phyloP scores from a whole-genome alignment of 2,888 invertebrate genomes.

The Drosophila austrosaltans region DNA sequence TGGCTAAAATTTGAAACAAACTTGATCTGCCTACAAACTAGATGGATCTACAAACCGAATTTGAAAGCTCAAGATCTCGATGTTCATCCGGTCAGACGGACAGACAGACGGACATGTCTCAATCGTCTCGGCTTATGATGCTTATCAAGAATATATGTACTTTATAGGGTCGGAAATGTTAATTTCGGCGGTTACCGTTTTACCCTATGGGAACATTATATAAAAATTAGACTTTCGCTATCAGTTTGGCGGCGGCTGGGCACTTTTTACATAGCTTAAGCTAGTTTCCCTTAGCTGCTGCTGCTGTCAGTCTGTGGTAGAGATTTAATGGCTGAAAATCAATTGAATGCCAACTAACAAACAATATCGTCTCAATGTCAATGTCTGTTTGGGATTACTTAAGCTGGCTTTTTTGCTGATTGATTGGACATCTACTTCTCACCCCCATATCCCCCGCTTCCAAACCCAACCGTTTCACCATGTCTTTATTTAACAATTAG shows the following conservation, averaged over 20 bases:
- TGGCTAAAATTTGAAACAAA: too few species aligned
- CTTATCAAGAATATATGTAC: too few species aligned
- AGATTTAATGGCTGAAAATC: slow-evolving; percentile 67
- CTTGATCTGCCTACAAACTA: too few species aligned
- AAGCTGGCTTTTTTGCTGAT: slow-evolving; percentile 21
- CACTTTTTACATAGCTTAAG: slow-evolving; percentile 28
- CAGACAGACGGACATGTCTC: too few species aligned
- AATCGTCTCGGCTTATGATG: too few species aligned
- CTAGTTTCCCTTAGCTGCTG: slow-evolving; percentile 33
- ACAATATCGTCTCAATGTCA: slow-evolving; percentile 27
- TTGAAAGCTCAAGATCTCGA: too few species aligned
- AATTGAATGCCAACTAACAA: slow-evolving; percentile 53
- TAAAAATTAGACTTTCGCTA: background rate
- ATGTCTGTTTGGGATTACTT: slow-evolving; percentile 30
- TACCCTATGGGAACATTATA: too few species aligned
- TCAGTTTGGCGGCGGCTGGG: background rate
- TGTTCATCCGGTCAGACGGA: too few species aligned
- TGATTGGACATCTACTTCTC: slow-evolving; percentile 31
- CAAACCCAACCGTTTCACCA: background rate
- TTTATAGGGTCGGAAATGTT: too few species aligned
- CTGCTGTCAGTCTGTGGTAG: background rate
- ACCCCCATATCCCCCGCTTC: background rate
- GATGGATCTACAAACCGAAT: too few species aligned
- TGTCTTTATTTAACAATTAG: background rate
- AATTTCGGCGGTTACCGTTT: too few species aligned